Conservation (phyloP, 2,797 vertebrate genomes). For the Halcyon badia region DNA sequence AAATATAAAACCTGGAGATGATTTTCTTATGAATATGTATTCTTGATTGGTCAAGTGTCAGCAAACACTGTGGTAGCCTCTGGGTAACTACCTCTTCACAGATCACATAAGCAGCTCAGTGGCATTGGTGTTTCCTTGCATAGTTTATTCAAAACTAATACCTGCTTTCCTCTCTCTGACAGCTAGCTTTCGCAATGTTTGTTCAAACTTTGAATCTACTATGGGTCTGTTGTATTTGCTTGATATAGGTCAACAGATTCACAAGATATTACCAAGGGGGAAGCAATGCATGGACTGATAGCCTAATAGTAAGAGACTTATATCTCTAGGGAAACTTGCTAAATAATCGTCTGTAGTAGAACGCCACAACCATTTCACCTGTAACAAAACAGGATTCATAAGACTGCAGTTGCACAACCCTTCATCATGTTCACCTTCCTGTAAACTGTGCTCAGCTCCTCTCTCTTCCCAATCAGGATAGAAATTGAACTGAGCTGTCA, state of each 20-base stretch:
- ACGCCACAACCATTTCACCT: fast-evolving
- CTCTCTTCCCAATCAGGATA: neutral
- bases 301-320: too few relatives aligned
- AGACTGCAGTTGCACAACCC: neutral
- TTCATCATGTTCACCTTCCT: neutral
- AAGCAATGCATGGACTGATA: neutral
- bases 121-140: neutral
- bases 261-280: fast-evolving
- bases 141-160: neutral
- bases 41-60: neutral
- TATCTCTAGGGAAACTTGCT: neutral
- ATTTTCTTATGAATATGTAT: neutral
- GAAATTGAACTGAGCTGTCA: neutral
- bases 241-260: neutral
- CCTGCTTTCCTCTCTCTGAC: neutral
- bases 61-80: fast-evolving
- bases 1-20: neutral
- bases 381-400: neutral
- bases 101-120: neutral
- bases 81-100: neutral
- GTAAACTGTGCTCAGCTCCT: neutral
- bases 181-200: neutral
- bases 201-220: neutral
- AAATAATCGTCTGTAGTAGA: neutral
- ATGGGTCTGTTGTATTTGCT: fast-evolving